Conservation (phyloP, 2,888 invertebrate genomes). For the Buathra laborator region DNA sequence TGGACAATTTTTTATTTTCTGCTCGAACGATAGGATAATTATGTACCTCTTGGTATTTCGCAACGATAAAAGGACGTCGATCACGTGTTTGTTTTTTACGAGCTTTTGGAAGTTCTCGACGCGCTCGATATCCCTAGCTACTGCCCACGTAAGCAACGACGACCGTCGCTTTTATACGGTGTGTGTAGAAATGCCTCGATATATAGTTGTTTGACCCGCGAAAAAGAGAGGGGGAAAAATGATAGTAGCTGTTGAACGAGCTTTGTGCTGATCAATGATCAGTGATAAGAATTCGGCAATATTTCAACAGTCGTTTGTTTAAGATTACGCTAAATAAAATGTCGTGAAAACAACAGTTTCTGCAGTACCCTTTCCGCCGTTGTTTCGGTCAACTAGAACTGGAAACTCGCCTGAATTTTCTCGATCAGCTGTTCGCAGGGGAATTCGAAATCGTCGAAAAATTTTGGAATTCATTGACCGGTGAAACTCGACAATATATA, state of each 20-base stretch:
- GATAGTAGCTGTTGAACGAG: neutral
- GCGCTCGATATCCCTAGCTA: constrained; percentile 2
- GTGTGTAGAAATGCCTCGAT: neutral
- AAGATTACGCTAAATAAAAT: neutral
- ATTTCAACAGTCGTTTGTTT: neutral
- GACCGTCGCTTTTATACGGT: constrained; percentile 15
- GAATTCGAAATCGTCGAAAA: neutral
- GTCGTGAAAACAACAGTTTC: neutral
- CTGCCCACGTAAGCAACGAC: constrained; percentile 16
- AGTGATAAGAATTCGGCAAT: neutral
- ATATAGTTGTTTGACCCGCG: constrained; percentile 19
- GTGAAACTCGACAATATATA: neutral
- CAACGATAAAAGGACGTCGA: neutral
- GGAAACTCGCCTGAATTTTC: neutral
- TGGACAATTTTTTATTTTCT: neutral
- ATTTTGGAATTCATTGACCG: neutral
- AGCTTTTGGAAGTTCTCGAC: neutral
- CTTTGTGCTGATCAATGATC: neutral
- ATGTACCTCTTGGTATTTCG: constrained; percentile 13
- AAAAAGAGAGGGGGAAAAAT: neutral
- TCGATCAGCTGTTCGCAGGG: neutral
- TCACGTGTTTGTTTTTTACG: neutral
- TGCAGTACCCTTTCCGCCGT: neutral
- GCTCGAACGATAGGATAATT: neutral
- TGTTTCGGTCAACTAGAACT: neutral